Conservation (phyloP, 2,113 vertebrate species). For the Vanacampus margaritifer region DNA sequence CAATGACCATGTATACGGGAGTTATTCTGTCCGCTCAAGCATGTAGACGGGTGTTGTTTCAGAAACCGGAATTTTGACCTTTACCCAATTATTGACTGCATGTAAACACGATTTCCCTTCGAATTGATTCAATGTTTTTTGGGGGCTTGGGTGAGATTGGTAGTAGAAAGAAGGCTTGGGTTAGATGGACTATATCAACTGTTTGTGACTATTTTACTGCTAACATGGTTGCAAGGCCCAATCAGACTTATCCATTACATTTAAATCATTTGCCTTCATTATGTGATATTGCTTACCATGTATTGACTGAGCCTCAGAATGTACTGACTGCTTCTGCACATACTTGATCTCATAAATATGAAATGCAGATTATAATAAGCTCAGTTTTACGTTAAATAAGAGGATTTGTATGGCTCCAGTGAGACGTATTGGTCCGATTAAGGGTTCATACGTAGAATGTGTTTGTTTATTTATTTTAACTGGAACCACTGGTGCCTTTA, state of each 20-base stretch:
- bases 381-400: neutral
- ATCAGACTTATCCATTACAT: neutral
- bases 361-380: neutral
- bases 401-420: slow-evolving; percentile 6
- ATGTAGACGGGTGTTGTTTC: too few relatives aligned
- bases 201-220: neutral
- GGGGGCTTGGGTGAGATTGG: neutral
- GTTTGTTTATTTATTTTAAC: slow-evolving; percentile 2
- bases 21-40: too few relatives aligned
- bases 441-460: neutral
- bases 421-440: neutral
- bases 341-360: slow-evolving; percentile 12
- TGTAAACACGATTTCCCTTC: neutral
- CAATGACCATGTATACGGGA: too few relatives aligned
- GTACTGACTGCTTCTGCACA: slow-evolving; percentile 12
- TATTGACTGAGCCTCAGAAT: neutral
- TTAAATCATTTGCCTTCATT: neutral
- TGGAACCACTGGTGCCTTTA: neutral
- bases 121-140: neutral
- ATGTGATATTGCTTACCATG: neutral
- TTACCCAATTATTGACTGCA: too few relatives aligned
- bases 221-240: neutral
- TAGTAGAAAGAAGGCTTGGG: neutral
- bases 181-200: neutral
- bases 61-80: too few relatives aligned